Evolutionary conservation across 2,888 invertebrate species (phyloP).

Genomic region (Drosophila fulvimacula): DNA sequence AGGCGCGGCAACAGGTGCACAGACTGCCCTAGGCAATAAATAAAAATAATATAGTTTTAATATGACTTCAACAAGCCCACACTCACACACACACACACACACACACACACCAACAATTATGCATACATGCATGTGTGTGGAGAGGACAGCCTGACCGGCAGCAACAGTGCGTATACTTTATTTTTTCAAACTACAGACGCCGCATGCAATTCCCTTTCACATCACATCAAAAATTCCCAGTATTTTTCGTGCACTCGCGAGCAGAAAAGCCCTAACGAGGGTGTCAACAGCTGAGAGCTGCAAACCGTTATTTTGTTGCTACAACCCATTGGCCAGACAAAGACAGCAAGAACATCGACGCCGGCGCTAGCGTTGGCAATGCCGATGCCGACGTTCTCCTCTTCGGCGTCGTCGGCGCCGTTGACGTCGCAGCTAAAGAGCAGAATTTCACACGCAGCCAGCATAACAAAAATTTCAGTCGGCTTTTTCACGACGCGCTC

Average conservation of each 20-base stretch:
- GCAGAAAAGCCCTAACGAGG: constrained; percentile 27
- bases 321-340: constrained; percentile 51
- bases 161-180: constrained; percentile 72
- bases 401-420: constrained; percentile 19
- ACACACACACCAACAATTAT: neutral
- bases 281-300: constrained; percentile 74
- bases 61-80: constrained; percentile 12
- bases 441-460: constrained; percentile 60
- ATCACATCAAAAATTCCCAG: constrained; percentile 39
- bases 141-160: constrained; percentile 23
- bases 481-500: constrained; percentile 78
- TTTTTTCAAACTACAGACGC: constrained; percentile 23
- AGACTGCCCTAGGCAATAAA: constrained; percentile 13
- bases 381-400: constrained; percentile 9
- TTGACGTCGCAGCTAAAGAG: constrained; percentile 57
- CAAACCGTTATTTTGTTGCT: constrained; percentile 64
- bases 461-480: constrained; percentile 77
- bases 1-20: constrained; percentile 61
- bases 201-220: constrained; percentile 50
- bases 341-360: constrained; percentile 37
- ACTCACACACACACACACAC: constrained; percentile 1
- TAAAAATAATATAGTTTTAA: constrained; percentile 33
- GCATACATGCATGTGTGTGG: neutral
- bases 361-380: constrained; percentile 34
- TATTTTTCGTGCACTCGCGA: constrained; percentile 36